These are phyloP conservation scores for Ptychobarbus kaznakovi DNA, from an alignment of 2,797 vertebrate genomes.

Conservation along the genomic window DNA sequence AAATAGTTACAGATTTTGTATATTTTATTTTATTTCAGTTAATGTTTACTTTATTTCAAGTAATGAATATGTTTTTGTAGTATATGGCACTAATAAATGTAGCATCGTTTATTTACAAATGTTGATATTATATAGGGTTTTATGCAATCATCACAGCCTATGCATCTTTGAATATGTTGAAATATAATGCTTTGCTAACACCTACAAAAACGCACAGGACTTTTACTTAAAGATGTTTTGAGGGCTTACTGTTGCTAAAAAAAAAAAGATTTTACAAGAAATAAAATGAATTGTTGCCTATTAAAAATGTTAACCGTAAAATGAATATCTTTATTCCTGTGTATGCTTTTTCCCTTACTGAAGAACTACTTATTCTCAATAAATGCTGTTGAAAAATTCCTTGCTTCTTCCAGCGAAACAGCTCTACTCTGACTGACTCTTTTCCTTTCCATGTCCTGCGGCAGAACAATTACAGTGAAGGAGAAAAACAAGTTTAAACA, in stretches of 20 bases:
- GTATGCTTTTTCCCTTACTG: not conserved
- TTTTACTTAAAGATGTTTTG: not conserved
- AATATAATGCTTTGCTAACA: not conserved
- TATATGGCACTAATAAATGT: not conserved
- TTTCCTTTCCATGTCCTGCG: slow-evolving; percentile 24
- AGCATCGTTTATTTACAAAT: not conserved
- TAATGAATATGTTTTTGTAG: not conserved
- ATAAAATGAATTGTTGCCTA: not conserved
- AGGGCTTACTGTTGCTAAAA: not conserved
- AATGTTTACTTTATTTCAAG: not conserved
- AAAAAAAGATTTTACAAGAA: not conserved
- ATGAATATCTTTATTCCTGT: not conserved
- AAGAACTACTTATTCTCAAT: not conserved
- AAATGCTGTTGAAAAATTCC: not conserved
- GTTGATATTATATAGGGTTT: not conserved
- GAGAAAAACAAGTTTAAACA: slow-evolving; percentile 28
- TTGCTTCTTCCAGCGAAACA: not conserved
- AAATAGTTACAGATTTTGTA: no score
- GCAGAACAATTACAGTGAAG: not conserved
- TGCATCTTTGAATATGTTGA: not conserved
- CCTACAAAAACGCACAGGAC: not conserved
- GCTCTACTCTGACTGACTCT: not conserved
- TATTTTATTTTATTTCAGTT: not conserved
- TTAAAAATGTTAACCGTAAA: not conserved
- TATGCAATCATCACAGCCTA: not conserved